Percentiles rank a stretch among this genome's conserved stretches.
phyloP scores from a whole-genome alignment of 2,113 vertebrate species.

The Cnemophilus loriae region DNA sequence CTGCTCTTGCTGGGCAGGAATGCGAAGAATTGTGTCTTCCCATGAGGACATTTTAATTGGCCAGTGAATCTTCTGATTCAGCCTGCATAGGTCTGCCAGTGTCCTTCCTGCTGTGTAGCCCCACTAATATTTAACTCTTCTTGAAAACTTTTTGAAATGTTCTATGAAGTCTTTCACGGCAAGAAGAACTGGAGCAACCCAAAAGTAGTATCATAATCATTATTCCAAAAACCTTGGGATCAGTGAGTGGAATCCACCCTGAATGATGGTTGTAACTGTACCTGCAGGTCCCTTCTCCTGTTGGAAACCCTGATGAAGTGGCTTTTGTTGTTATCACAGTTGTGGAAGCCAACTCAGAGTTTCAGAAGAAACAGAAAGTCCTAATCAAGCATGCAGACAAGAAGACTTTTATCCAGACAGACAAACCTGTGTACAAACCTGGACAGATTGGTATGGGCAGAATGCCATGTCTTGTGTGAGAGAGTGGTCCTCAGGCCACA shows the following conservation, averaged over 20 bases:
- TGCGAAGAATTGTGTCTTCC: background rate
- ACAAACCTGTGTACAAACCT: conserved; percentile 57
- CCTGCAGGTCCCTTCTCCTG: conserved; percentile 40
- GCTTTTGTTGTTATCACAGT: conserved; percentile 33
- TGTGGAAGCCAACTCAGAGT: background rate
- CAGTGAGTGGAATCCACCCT: background rate
- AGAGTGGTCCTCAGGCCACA: background rate
- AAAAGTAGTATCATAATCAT: background rate
- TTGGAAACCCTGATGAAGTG: conserved; percentile 31
- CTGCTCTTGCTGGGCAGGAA: background rate
- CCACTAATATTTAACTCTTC: background rate
- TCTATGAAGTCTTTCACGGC: background rate
- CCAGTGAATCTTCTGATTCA: background rate
- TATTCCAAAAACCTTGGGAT: background rate
- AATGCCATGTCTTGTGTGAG: background rate
- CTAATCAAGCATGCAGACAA: conserved; percentile 17
- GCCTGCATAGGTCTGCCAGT: background rate
- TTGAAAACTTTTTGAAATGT: background rate
- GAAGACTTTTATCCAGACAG: conserved; percentile 57
- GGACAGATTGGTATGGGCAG: conserved; percentile 48
- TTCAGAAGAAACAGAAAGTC: conserved; percentile 49
- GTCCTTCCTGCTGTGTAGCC: background rate
- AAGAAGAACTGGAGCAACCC: background rate
- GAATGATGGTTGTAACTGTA: background rate
- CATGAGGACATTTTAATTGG: background rate